These are phyloP conservation scores for Stichopus chloronotus DNA, from an alignment of 35 echinoderm and acorn worm species.

Conservation along the genomic window DNA sequence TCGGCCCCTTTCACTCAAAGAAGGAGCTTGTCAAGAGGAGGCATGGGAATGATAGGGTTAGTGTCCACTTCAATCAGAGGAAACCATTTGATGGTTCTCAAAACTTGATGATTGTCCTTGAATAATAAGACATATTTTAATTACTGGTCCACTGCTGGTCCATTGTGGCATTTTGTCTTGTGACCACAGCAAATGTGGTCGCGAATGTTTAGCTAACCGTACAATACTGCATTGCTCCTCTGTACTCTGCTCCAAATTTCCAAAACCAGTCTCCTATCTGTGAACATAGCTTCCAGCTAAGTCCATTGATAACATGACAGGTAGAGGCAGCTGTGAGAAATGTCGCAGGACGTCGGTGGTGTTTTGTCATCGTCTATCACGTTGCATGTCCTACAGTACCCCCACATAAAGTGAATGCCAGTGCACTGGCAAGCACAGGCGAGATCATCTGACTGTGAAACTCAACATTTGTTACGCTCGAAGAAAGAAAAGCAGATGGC, in stretches of 20 bases:
- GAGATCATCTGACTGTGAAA: too few species aligned
- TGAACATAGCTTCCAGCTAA: background rate
- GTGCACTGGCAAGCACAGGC: too few species aligned
- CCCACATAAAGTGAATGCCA: too few species aligned
- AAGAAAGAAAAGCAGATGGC: too few species aligned
- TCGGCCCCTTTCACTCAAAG: slow-evolving; percentile 47
- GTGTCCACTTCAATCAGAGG: background rate
- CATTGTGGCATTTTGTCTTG: background rate
- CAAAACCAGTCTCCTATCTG: background rate
- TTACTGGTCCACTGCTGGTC: background rate
- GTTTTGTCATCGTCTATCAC: background rate
- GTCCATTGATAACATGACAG: background rate
- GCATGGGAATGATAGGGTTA: slow-evolving; percentile 70
- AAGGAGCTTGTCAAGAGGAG: slow-evolving; percentile 65
- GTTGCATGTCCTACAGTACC: too few species aligned
- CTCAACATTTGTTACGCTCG: too few species aligned
- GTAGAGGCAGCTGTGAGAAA: background rate
- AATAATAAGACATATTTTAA: background rate
- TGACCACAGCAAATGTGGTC: background rate
- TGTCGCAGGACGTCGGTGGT: slow-evolving; percentile 1
- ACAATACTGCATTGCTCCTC: background rate
- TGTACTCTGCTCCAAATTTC: background rate
- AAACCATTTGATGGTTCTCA: background rate
- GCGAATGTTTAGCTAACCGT: background rate
- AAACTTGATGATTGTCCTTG: background rate